These are phyloP conservation scores for Frankliniella fusca DNA, from an alignment of 2,888 invertebrate species.

Conservation along the genomic window DNA sequence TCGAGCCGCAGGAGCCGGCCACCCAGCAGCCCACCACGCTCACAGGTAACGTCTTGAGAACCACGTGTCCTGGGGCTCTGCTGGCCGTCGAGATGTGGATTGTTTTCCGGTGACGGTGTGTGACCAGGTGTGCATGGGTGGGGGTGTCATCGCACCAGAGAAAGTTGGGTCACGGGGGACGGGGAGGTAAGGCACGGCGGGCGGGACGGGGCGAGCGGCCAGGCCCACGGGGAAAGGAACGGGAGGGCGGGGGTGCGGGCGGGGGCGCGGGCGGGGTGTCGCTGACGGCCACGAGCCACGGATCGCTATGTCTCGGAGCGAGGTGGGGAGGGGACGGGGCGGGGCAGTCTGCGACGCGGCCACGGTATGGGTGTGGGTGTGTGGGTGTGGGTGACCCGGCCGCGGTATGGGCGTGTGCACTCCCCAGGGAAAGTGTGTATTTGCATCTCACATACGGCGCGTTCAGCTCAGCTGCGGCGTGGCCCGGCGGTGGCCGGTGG, in stretches of 20 bases:
- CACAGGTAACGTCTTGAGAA: not conserved
- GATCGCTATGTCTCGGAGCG: not conserved
- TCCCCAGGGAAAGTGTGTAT: conserved; percentile 1
- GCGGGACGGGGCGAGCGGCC: not conserved
- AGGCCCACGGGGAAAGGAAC: not conserved
- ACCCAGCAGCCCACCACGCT: not conserved
- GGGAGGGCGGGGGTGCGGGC: not conserved
- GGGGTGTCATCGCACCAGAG: not conserved
- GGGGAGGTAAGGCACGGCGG: not conserved
- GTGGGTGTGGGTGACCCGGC: not conserved
- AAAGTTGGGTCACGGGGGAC: not conserved
- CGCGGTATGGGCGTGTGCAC: not conserved
- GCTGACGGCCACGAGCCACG: not conserved
- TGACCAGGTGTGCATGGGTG: too few relatives aligned
- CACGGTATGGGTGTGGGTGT: not conserved
- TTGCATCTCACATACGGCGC: not conserved
- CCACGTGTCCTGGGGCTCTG: too few relatives aligned
- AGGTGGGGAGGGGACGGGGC: not conserved
- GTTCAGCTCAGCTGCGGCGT: too few relatives aligned
- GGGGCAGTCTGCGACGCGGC: not conserved
- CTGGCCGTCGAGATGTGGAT: too few relatives aligned
- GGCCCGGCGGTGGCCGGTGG: too few relatives aligned
- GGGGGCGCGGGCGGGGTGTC: not conserved
- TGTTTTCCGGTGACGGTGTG: too few relatives aligned
- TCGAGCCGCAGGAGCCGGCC: conserved; percentile 8